Evolutionary conservation across 2,797 vertebrate genomes (phyloP).

Genomic region (Otolemur crassicaudatus): DNA sequence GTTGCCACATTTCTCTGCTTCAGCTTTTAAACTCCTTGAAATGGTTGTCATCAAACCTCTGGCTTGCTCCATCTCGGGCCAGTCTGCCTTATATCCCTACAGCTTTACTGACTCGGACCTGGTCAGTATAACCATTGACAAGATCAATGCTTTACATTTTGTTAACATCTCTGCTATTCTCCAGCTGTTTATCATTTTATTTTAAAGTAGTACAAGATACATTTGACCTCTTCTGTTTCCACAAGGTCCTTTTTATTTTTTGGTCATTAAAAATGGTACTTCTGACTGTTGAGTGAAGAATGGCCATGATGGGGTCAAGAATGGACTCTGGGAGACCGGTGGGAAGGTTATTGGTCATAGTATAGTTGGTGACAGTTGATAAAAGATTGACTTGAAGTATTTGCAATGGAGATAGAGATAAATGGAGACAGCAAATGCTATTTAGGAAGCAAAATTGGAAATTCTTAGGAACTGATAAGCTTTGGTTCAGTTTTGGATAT

Average conservation of each 20-base stretch:
- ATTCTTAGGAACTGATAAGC: background rate
- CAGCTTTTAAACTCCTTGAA: background rate
- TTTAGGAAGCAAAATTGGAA: background rate
- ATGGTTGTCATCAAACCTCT: background rate
- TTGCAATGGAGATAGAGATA: conserved; percentile 22
- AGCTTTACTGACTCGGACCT: background rate
- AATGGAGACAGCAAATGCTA: background rate
- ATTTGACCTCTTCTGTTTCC: background rate
- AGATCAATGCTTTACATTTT: background rate
- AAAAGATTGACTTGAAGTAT: background rate
- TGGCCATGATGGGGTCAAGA: background rate
- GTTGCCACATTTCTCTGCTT: background rate
- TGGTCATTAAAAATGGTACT: background rate
- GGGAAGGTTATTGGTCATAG: background rate
- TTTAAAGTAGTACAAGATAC: background rate
- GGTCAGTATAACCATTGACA: background rate
- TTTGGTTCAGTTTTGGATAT: conserved; percentile 1
- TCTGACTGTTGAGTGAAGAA: background rate
- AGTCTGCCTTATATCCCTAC: background rate
- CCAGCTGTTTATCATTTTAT: background rate
- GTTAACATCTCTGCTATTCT: background rate
- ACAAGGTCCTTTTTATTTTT: background rate
- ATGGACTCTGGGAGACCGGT: background rate
- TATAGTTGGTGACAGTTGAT: background rate
- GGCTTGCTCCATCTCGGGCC: background rate